Evolutionary conservation across 2,888 invertebrate genomes (phyloP).

Genomic region (Trachelus stipa): DNA sequence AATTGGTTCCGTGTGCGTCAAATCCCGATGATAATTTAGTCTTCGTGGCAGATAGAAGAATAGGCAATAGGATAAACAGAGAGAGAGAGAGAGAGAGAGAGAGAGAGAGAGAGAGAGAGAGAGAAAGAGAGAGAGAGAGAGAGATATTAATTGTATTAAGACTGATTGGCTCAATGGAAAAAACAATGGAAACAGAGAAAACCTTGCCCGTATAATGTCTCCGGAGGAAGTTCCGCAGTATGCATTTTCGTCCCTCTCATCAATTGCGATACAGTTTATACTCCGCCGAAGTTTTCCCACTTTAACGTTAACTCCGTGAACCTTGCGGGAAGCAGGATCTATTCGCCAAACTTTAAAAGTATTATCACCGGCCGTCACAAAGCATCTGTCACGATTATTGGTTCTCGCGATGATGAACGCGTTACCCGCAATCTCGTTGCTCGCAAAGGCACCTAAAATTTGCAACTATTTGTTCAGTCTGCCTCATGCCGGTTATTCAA

Average conservation of each 20-base stretch:
- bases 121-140: not conserved
- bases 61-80: not conserved
- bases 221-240: slow-evolving; percentile 90
- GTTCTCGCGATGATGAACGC: slow-evolving; percentile 72
- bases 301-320: slow-evolving; percentile 79
- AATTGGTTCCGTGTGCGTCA: slow-evolving; percentile 67
- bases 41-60: slow-evolving; percentile 64
- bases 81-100: too few relatives aligned
- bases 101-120: too few relatives aligned
- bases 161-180: too few relatives aligned
- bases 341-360: slow-evolving; percentile 83
- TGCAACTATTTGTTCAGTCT: too few relatives aligned
- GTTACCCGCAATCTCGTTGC: slow-evolving; percentile 79
- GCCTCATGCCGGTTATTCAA: not conserved
- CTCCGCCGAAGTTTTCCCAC: slow-evolving; percentile 83
- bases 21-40: slow-evolving; percentile 73
- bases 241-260: slow-evolving; percentile 77
- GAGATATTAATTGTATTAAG: not conserved
- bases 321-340: slow-evolving; percentile 75
- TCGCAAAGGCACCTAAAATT: slow-evolving; percentile 66
- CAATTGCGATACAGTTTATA: slow-evolving; percentile 80
- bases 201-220: slow-evolving; percentile 72
- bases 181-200: too few relatives aligned
- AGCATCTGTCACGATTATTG: slow-evolving; percentile 73
- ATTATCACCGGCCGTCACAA: slow-evolving; percentile 80